Base-by-base conservation (phyloP, 2,113 vertebrate genomes). In the Albula goreensis region DNA sequence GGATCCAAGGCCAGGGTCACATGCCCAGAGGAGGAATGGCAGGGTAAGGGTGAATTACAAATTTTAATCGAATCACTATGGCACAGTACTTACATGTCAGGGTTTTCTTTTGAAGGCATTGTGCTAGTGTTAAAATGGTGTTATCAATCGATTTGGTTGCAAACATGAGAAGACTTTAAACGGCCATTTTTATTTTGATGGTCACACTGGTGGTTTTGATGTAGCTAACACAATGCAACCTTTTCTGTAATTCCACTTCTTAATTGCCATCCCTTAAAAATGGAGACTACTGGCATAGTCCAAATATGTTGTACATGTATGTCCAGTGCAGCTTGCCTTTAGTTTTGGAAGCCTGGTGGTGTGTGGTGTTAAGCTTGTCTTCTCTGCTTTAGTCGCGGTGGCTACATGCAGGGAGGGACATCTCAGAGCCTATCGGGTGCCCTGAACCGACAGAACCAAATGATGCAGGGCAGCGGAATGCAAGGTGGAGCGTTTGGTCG, bases 11-110 rank as follows among this genome's bases (percentile, higher is more conserved):
- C 50, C 96, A 96, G 84, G 95, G 96, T 88, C 97, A 97, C 51
- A 94, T 97, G 51, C 91, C 87, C 17, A 94, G 96, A 78, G 97
- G 97, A 89, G 97, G 96, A 88, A 94, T 97, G 85, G 90, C 95
- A 0, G 95, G 97, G 97, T 98, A 94, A 95, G 91, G 50, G 70
- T 53, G n/a, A 74, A 25, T 2, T 74, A 31, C n/a, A 66, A 19
- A 19, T 19, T 19, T 22, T 2, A 66, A 48, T 70, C 5, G 22
- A 50, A 60, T 66, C 12, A 49, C 31, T 41, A 41, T 41, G 31
- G 31, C 31, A 41, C 31, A 41, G 31, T 41, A 1, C 31, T 41
- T 41, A 1, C 31, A 41, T 41, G 31, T 41, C 31, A 41, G 31
- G 31, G 31, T 41, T 41, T 41, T 41, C 31, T 1, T 41, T 41